A percentile compares a stretch with the other conserved stretches of the same genome.
Evolutionary conservation across 2,113 vertebrate species (phyloP).

Genomic region (Tenebrosternarchus preto): DNA sequence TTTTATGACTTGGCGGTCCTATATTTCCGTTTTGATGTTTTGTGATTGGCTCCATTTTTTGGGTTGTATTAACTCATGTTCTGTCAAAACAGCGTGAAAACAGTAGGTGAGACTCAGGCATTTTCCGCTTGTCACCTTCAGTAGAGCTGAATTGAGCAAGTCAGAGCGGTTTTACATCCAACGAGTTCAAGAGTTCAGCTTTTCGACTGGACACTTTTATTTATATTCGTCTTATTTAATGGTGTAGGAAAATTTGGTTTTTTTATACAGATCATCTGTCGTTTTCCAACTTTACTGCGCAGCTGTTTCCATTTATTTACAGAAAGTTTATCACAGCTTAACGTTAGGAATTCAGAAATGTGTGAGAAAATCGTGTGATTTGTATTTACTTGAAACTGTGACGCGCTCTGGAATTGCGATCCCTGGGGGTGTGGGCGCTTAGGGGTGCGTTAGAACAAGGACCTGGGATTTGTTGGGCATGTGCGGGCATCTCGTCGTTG

Average conservation of each 20-base stretch:
- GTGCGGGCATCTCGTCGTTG: no score
- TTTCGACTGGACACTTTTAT: conserved; percentile 56
- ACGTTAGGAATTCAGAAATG: neutral
- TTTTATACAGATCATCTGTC: conserved; percentile 19
- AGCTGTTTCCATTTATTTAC: conserved; percentile 31
- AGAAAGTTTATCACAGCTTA: conserved; percentile 8
- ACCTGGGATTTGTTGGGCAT: no score
- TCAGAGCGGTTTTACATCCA: conserved; percentile 62
- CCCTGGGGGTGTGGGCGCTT: no score
- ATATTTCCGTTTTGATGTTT: neutral
- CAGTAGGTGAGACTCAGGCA: conserved; percentile 66
- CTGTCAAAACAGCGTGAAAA: conserved; percentile 52
- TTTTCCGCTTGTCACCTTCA: conserved; percentile 75
- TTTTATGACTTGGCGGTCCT: neutral
- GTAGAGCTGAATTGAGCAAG: conserved; percentile 62
- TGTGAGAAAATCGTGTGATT: neutral
- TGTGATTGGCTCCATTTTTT: neutral
- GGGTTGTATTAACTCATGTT: conserved; percentile 61
- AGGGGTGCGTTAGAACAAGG: no score
- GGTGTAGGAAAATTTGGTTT: conserved; percentile 27
- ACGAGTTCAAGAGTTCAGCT: conserved; percentile 73
- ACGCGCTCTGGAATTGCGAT: no score
- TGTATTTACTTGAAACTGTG: no score
- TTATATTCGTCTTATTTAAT: conserved; percentile 57
- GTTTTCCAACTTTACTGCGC: neutral